Base-by-base conservation (phyloP, 2,888 invertebrate genomes). In the Plebejus argus region DNA sequence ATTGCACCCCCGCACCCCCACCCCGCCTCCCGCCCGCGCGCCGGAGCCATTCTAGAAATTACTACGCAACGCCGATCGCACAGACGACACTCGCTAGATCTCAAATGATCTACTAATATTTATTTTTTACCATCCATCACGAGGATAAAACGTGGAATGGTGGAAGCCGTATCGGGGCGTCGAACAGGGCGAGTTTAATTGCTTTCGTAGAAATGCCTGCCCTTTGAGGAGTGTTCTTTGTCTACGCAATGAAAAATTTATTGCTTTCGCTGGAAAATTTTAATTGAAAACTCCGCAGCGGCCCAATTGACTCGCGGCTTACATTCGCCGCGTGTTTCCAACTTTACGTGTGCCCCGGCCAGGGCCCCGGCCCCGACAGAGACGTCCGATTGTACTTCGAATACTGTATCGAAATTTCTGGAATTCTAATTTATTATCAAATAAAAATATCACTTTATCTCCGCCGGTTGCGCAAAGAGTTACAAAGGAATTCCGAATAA, bases 41-140 rank as follows among this genome's bases (percentile, higher is more conserved):
- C 82, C 66, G 86, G 89, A 91, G 88, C 93, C 91, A 92, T 93
- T 93, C 93, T 91, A 92, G 93, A 93, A 93, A 93, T 93, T 91
- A 92, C 93, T 89, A 91, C 92, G 92, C 93, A 93, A 92, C 91
- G 88, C 85, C 86, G 90, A 85, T 89, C 90, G 90, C 91, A 90
- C 86, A 87, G 84, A 83, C 84, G 83, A 86, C 86, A 85, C 85
- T 86, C 86, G 85, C 85, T 87, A 84, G 84, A 82, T 45, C 76
- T 76, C 76, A 35, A 83, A 82, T 83, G 84, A 33, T 85, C 85
- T 87, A 88, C 87, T 89, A 89, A 90, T 90, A 87, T 86, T 84
- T 83, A 85, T 83, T 86, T 88, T 90, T 88, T 87, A 84, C 81
- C 87, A 89, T 90, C 88, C 88, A 81, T 82, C 81, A 80, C 75